Conservation (phyloP, 2,888 invertebrate species). For the Mesorhabditis spiculigera region DNA sequence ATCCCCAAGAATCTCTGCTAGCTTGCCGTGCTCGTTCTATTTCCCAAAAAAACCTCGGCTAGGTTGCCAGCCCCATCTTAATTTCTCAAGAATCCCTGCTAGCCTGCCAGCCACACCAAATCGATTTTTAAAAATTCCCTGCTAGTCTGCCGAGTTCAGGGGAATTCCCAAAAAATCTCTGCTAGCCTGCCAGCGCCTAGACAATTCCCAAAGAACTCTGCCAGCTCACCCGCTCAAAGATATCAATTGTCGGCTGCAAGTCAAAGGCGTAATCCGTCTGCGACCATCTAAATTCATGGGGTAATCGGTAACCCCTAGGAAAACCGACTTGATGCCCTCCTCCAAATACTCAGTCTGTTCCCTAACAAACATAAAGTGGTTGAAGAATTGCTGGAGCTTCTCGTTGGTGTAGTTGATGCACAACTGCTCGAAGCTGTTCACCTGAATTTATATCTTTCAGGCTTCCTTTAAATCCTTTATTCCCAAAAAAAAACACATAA, state of each 20-base stretch:
- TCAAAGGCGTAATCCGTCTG: slow-evolving; percentile 78
- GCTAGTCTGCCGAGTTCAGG: too few relatives aligned
- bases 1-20: too few relatives aligned
- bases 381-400: slow-evolving; percentile 57
- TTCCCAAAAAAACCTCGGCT: too few relatives aligned
- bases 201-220: too few relatives aligned
- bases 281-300: slow-evolving; percentile 65
- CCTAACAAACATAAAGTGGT: slow-evolving; percentile 55
- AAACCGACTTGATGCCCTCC: slow-evolving; percentile 40
- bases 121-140: too few relatives aligned
- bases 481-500: background rate
- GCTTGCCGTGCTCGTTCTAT: too few relatives aligned
- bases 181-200: too few relatives aligned
- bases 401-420: slow-evolving; percentile 58
- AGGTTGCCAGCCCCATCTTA: too few relatives aligned
- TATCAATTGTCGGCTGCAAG: slow-evolving; percentile 50
- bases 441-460: slow-evolving; percentile 13
- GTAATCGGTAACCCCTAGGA: background rate
- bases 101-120: too few relatives aligned
- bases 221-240: slow-evolving; percentile 49
- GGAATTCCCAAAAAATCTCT: too few relatives aligned
- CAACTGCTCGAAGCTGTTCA: slow-evolving; percentile 56
- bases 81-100: too few relatives aligned
- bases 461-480: too few relatives aligned
- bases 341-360: slow-evolving; percentile 51